These are phyloP conservation scores for Chamaea fasciata DNA, from an alignment of 2,113 vertebrate genomes.

Conservation along the genomic window DNA sequence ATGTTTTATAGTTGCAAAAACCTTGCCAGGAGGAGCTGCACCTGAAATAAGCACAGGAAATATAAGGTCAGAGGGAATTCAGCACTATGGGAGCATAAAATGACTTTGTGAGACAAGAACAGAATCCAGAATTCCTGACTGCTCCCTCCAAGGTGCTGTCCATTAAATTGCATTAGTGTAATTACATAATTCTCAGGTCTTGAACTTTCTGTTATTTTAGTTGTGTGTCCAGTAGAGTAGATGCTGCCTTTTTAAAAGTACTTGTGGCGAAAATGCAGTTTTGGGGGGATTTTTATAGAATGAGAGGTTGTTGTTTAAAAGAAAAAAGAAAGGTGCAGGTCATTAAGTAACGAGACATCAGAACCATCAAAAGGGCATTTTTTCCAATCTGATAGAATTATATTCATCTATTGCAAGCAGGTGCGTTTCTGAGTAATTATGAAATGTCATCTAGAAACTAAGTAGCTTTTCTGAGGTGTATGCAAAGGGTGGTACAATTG, in stretches of 20 bases:
- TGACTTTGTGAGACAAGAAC: not conserved
- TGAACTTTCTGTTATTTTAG: not conserved
- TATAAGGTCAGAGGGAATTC: not conserved
- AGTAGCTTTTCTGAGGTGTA: not conserved
- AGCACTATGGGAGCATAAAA: not conserved
- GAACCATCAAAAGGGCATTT: not conserved
- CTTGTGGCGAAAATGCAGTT: not conserved
- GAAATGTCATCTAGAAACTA: not conserved
- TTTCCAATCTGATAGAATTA: not conserved
- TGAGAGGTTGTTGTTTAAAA: not conserved
- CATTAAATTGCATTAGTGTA: not conserved
- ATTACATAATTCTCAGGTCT: not conserved
- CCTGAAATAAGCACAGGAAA: not conserved
- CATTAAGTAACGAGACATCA: not conserved
- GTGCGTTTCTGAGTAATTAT: not conserved
- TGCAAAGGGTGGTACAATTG: not conserved
- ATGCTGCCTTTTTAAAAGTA: not conserved
- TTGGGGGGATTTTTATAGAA: not conserved
- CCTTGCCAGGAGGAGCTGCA: not conserved
- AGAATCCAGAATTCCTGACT: not conserved
- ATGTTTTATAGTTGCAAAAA: not conserved
- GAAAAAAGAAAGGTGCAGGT: fast-evolving
- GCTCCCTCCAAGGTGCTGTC: not conserved
- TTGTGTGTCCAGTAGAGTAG: not conserved
- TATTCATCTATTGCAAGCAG: not conserved